A percentile compares a stretch with the other conserved stretches of the same genome.
Conservation (phyloP, 2,113 vertebrate species). For the Orycteropus afer region DNA sequence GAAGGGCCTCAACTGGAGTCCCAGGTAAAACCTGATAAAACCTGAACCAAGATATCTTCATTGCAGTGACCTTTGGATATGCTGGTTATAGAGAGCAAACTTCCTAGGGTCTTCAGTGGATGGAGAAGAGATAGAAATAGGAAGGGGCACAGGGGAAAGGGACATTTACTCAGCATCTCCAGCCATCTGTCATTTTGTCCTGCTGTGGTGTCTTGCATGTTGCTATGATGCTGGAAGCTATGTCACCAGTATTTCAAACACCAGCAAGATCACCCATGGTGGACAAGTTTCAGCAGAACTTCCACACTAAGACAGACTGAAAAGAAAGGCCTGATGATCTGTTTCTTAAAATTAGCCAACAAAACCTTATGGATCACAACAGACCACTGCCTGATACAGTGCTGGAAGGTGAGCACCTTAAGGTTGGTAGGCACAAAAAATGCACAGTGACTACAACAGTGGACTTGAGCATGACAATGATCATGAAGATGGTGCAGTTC, state of each 20-base stretch:
- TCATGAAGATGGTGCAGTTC: neutral
- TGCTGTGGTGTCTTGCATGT: neutral
- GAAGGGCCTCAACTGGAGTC: neutral
- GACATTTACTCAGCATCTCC: neutral
- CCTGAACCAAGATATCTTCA: neutral
- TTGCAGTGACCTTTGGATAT: neutral
- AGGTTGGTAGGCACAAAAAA: neutral
- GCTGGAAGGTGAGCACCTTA: neutral
- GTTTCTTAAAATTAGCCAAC: too few relatives aligned
- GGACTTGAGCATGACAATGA: neutral
- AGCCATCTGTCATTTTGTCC: too few relatives aligned
- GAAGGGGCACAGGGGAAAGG: neutral
- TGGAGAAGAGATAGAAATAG: neutral
- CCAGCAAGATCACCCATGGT: neutral
- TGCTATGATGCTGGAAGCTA: neutral
- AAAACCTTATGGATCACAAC: neutral
- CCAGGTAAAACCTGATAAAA: neutral
- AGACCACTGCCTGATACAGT: neutral
- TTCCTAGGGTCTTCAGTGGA: neutral
- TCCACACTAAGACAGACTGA: neutral
- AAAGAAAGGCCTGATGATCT: too few relatives aligned
- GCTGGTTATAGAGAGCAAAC: neutral
- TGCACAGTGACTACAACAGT: neutral
- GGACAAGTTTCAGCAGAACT: too few relatives aligned
- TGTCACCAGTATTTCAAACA: neutral